A percentile compares a stretch with the other conserved stretches of the same genome.
These are phyloP conservation scores for Caenorhabditis panamensis DNA, from an alignment of 2,888 invertebrate genomes.

Conservation along the genomic window DNA sequence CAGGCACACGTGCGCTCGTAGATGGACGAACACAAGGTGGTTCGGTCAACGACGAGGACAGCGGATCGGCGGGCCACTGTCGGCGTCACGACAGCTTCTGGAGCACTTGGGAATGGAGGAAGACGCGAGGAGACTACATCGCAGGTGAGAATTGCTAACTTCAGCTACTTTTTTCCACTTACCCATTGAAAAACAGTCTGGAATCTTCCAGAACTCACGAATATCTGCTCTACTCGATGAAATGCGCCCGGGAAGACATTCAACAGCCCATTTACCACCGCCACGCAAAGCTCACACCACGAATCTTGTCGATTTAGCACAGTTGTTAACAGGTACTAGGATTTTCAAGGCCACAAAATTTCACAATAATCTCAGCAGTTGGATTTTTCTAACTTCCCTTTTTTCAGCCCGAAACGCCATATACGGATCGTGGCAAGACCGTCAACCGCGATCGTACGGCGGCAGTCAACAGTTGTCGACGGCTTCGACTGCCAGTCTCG, in stretches of 20 bases:
- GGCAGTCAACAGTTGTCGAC: constrained; percentile 39
- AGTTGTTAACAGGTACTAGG: constrained; percentile 44
- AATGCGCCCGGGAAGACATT: constrained; percentile 55
- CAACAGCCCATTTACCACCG: constrained; percentile 14
- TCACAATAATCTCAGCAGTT: background rate
- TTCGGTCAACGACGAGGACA: no score
- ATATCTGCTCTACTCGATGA: constrained; percentile 63
- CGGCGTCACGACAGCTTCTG: no score
- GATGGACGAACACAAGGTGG: no score
- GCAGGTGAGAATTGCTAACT: no score
- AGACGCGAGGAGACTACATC: no score
- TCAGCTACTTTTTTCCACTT: no score
- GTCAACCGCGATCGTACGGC: constrained; percentile 36
- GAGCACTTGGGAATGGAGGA: no score
- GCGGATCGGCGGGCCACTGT: no score
- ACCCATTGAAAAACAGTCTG: no score
- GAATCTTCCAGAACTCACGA: constrained; percentile 64
- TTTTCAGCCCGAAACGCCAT: constrained; percentile 54
- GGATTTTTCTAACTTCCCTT: background rate
- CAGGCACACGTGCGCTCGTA: constrained; percentile 40
- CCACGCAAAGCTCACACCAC: constrained; percentile 45
- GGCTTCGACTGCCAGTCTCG: background rate
- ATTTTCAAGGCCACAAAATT: no score
- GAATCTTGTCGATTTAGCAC: constrained; percentile 56
- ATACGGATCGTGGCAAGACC: constrained; percentile 62